Evolutionary conservation across 2,113 vertebrate species (phyloP), one percentile per base, ranked within the genome.

Genomic region (Noturus placidus): DNA sequence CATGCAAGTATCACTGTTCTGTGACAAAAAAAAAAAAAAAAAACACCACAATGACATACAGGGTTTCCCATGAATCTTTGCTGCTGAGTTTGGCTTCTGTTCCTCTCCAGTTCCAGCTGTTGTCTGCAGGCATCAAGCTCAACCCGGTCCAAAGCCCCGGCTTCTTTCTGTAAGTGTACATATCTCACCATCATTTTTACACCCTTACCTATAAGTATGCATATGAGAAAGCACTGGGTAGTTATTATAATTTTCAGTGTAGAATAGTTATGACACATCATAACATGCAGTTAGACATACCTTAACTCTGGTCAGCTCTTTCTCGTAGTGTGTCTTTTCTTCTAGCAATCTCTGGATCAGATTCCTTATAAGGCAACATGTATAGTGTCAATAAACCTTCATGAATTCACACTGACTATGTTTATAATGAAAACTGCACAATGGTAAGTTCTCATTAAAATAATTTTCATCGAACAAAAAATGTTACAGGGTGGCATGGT

Each of bases 121-220:
- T 94, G 94, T 88, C 91, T 93, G 74, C 93, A 93, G 4, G 92
- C 90, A 0, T 93, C 92, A 50, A 94, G 89, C 89, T 94, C 90
- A 33, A 89, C 78, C 67, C 61, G 90, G 7, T 92, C 87, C 63
- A 92, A 67, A 2, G 90, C 86, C 10, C 87, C 87, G 61, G 87
- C 86, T 22, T 93, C 92, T 30, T 20, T 89, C 92, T 93, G 82
- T 30, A 52, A 54, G 85, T 59, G 35, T 38, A 57, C 5, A 4
- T 35, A 80, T 80, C 52, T 56, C 77, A 80, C 17, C 2, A 13
- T 82, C 11, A 35, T 2, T 8, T 22, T 30, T 17, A 67, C 22
- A 85, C 57, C 11, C 15, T 54, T 79, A 19, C 3, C 74, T 46
- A 87, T 42, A 54, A 27, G 19, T 6, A 42, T 1, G 46, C 84